Base-by-base conservation (phyloP, 2,113 vertebrate species). In the Ornithorhynchus anatinus region DNA sequence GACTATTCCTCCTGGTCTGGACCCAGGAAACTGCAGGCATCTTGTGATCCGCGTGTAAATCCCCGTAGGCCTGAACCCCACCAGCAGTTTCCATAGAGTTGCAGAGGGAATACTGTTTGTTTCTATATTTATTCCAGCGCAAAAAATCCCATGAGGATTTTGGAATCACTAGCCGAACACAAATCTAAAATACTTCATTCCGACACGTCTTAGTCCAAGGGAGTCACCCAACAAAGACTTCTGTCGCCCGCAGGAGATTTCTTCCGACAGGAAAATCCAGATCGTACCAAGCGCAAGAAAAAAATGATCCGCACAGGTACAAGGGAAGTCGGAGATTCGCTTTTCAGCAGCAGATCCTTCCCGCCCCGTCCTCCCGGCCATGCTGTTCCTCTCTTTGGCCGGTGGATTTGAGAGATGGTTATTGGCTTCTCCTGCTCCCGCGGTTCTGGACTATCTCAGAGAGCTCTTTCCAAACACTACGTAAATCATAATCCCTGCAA, bases 401-500 rank as follows among this genome's bases (percentile, higher is more conserved):
- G 52, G 29, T 48, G 36, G 33, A 54, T 69, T 53, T 64, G 45
- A 72, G 77, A 79, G 69, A 67, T 70, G 53, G 52, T 44, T 58
- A n/a, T 54, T 32, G 65, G 75, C 42, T 81, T 12, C 56, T 40
- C 65, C 47, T 72, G 59, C 39, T 61, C 42, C 58, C 48, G 66
- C 45, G 43, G 72, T 51, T 76, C 78, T 87, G 82, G 80, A 79
- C 72, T 79, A 77, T 51, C 39, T 85, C 66, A 76, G 71, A 16
- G 69, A 77, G 70, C 75, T 73, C 72, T 69, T 75, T 79, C 77
- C 69, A 75, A 72, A 69, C 39, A 42, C 5, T 1, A 2, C 15
- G 12, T 79, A 78, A 81, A 57, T 85, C 75, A 85, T n/a, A 50
- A 52, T 45, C 36, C 72, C 75, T 83, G 77, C 62, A 81, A 79